phyloP scores from a whole-genome alignment of 2,113 vertebrate genomes.

The Gnathonemus longibarbis region DNA sequence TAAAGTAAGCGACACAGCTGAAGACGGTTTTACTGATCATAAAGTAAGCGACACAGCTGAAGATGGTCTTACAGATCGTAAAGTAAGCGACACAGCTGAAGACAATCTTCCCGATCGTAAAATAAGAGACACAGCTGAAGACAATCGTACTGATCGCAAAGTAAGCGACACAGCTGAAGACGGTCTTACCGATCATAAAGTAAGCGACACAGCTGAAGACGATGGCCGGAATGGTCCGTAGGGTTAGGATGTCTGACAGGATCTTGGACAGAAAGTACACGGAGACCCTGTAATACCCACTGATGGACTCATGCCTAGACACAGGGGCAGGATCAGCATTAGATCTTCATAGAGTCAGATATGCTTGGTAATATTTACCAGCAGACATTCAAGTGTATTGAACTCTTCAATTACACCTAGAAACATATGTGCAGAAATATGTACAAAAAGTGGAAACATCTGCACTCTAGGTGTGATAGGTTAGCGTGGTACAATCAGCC shows the following conservation, averaged over 20 bases:
- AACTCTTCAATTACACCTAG: not conserved
- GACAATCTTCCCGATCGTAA: slow-evolving; percentile 40
- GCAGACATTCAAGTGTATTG: not conserved
- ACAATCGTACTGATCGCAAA: slow-evolving; percentile 65
- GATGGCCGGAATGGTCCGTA: slow-evolving; percentile 75
- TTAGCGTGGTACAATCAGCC: not conserved
- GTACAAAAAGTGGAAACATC: not conserved
- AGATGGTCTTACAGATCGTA: no score
- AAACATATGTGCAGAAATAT: not conserved
- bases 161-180: slow-evolving; percentile 77
- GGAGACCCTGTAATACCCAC: slow-evolving; percentile 86
- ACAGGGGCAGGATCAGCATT: not conserved
- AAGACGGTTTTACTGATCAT: no score
- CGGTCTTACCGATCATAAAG: slow-evolving; percentile 80
- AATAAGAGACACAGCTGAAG: no score
- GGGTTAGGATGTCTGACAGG: slow-evolving; percentile 74
- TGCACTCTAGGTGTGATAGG: not conserved
- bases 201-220: slow-evolving; percentile 77
- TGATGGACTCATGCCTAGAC: slow-evolving; percentile 88
- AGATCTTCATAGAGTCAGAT: not conserved
- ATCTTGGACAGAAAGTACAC: slow-evolving; percentile 84
- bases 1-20: no score
- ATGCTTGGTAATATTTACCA: not conserved
- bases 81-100: no score
- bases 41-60: no score